Evolutionary conservation across 2,113 vertebrate species (phyloP).

Genomic region (Laterallus jamaicensis): DNA sequence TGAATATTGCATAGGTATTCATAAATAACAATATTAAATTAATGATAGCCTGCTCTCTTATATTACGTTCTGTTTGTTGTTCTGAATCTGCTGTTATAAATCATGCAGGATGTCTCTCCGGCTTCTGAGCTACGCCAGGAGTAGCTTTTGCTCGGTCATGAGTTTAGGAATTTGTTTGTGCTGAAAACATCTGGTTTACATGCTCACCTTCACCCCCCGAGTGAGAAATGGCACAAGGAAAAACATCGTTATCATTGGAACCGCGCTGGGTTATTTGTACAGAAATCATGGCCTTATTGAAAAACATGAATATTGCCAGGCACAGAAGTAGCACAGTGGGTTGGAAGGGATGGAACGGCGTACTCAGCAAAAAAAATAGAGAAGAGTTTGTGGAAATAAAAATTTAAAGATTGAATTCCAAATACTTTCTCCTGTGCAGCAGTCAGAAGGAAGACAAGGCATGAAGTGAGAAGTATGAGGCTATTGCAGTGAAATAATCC

Average conservation of each 20-base stretch:
- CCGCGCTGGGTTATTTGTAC: not conserved
- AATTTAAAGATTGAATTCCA: not conserved
- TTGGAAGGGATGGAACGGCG: not conserved
- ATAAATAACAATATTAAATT: conserved; percentile 8
- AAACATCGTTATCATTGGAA: not conserved
- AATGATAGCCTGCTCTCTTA: not conserved
- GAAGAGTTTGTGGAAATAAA: not conserved
- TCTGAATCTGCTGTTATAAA: not conserved
- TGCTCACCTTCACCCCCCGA: not conserved
- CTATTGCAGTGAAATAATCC: not conserved
- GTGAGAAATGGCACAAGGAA: not conserved
- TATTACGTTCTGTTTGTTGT: not conserved
- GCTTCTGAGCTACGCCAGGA: not conserved
- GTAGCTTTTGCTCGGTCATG: not conserved
- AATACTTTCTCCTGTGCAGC: not conserved
- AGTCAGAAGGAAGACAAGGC: not conserved
- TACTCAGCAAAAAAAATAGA: not conserved
- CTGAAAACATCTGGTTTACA: not conserved
- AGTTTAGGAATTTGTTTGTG: not conserved
- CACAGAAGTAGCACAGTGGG: not conserved
- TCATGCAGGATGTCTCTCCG: not conserved
- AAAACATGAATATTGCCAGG: not conserved
- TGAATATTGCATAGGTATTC: not conserved
- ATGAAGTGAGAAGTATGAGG: not conserved
- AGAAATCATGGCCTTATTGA: not conserved